phyloP scores from a whole-genome alignment of 2,797 vertebrate genomes.

The Enteromius treurensis region DNA sequence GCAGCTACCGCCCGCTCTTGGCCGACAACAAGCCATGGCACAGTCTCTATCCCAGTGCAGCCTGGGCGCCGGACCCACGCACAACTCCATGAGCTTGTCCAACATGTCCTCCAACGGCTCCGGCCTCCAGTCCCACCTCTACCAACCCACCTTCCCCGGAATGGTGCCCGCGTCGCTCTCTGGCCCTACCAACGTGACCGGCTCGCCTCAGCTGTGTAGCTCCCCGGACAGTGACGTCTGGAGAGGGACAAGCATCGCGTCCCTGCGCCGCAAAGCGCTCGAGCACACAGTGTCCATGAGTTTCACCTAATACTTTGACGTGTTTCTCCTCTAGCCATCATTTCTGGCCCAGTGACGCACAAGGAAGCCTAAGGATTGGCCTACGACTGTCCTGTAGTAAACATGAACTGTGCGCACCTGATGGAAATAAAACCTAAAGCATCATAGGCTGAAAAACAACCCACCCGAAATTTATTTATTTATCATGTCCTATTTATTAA shows the following conservation, averaged over 20 bases:
- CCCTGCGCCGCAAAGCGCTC: conserved; percentile 94
- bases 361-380: conserved; percentile 79
- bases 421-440: conserved; percentile 32
- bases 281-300: conserved; percentile 99
- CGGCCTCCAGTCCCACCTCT: conserved; percentile 95
- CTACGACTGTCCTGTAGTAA: conserved; percentile 67
- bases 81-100: conserved; percentile 94
- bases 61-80: conserved; percentile 87
- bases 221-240: conserved; percentile 99
- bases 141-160: conserved; percentile 94
- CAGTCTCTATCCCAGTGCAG: conserved; percentile 97
- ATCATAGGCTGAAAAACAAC: conserved; percentile 22
- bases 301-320: conserved; percentile 87
- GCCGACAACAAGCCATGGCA: conserved; percentile 91
- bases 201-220: conserved; percentile 95
- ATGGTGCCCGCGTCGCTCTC: conserved; percentile 96
- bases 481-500: conserved; percentile 62
- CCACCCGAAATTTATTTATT: conserved; percentile 43
- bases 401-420: conserved; percentile 46
- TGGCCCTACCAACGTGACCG: conserved; percentile 91
- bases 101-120: conserved; percentile 92
- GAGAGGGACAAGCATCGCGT: conserved; percentile 98
- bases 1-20: conserved; percentile 88
- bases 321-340: conserved; percentile 44
- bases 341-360: conserved; percentile 52